Conservation (phyloP, 2,113 vertebrate genomes). For the Mandrillus leucophaeus region DNA sequence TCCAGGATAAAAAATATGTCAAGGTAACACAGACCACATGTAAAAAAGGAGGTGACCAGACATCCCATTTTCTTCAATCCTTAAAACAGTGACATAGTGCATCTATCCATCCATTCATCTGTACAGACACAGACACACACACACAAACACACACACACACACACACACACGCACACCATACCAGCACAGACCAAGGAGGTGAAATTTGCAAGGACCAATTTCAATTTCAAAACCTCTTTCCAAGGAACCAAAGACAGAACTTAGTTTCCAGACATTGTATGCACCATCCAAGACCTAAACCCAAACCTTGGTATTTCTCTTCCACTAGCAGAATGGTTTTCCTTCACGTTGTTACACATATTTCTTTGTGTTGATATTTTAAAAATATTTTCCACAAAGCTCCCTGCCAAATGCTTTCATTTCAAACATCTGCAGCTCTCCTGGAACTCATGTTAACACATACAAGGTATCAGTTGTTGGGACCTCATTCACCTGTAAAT, state of each 20-base stretch:
- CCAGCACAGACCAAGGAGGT: not conserved
- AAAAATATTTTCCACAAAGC: constrained; percentile 41
- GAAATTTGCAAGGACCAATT: not conserved
- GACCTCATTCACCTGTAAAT: constrained; percentile 36
- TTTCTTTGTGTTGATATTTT: constrained; percentile 52
- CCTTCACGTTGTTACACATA: not conserved
- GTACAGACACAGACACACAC: not conserved
- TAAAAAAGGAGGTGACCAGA: not conserved
- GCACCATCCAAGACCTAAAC: not conserved
- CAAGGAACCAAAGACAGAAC: not conserved
- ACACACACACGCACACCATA: not conserved
- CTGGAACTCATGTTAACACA: not conserved
- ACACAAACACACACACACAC: not conserved
- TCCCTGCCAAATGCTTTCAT: constrained; percentile 59
- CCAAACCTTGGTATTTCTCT: constrained; percentile 12
- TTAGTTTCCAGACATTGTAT: not conserved
- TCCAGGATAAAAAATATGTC: not conserved
- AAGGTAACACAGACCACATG: not conserved
- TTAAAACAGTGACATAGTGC: not conserved
- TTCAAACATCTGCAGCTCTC: constrained; percentile 24
- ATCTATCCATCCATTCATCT: not conserved
- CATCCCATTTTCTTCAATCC: not conserved
- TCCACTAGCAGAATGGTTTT: constrained; percentile 9
- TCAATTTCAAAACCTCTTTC: constrained; percentile 43
- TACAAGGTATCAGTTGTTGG: not conserved